These are phyloP conservation scores for Acrocyrtus sp. DNA, from an alignment of 2,888 invertebrate species.

Conservation along the genomic window DNA sequence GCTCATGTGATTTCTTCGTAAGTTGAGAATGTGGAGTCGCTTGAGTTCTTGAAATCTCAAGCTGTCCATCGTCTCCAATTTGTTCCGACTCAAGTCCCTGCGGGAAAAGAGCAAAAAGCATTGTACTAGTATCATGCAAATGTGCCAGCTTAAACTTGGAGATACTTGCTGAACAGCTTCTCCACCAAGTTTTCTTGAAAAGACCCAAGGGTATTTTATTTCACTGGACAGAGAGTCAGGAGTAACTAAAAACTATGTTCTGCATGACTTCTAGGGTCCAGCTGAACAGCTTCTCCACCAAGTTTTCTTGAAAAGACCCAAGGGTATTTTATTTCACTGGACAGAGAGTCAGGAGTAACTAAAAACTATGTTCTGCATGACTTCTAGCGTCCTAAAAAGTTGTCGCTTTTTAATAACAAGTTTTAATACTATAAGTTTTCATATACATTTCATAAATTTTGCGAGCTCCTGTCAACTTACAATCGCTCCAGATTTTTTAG, in stretches of 20 bases:
- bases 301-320: background rate
- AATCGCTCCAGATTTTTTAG: slow-evolving; percentile 77
- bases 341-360: too few relatives aligned
- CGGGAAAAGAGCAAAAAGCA: background rate
- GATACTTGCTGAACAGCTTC: background rate
- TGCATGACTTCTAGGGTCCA: too few relatives aligned
- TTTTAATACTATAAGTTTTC: too few relatives aligned
- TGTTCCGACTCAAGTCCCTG: slow-evolving; percentile 87
- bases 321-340: background rate
- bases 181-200: background rate
- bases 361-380: too few relatives aligned
- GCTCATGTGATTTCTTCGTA: slow-evolving; percentile 83
- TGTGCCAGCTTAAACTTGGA: too few relatives aligned
- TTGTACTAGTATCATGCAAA: slow-evolving; percentile 1
- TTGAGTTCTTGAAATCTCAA: slow-evolving; percentile 83
- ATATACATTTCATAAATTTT: too few relatives aligned
- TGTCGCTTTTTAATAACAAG: too few relatives aligned
- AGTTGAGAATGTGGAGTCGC: slow-evolving; percentile 77
- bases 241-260: too few relatives aligned
- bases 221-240: too few relatives aligned
- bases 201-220: background rate
- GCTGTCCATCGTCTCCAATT: slow-evolving; percentile 80
- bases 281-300: background rate
- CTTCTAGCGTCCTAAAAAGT: too few relatives aligned
- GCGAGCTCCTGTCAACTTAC: slow-evolving; percentile 69